Conservation (phyloP, 2,888 invertebrate species). For the Dorcus hopei region DNA sequence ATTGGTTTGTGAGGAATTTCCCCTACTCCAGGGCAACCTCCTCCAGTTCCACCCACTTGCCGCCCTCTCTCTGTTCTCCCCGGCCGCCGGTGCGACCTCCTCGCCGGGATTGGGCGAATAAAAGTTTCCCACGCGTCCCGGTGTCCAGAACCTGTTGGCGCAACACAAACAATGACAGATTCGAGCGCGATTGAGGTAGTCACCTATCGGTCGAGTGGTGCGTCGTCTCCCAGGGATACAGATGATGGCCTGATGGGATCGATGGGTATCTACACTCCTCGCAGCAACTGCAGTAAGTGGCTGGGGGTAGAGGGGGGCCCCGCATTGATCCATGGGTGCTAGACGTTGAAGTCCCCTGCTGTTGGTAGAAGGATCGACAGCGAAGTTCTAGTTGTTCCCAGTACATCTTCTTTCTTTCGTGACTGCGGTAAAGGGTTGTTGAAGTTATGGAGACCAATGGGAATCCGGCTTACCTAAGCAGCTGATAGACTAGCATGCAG, state of each 20-base stretch:
- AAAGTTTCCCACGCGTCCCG: slow-evolving; percentile 72
- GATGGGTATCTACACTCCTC: slow-evolving; percentile 65
- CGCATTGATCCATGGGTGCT: slow-evolving; percentile 46
- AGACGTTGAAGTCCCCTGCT: slow-evolving; percentile 45
- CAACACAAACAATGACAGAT: neutral
- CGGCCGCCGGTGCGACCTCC: slow-evolving; percentile 39
- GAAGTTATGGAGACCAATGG: neutral
- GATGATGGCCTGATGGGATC: slow-evolving; percentile 53
- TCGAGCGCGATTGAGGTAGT: neutral
- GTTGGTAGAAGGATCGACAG: slow-evolving; percentile 74
- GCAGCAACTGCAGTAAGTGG: slow-evolving; percentile 63
- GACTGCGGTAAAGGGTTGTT: slow-evolving; percentile 54
- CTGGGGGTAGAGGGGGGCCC: slow-evolving; percentile 49
- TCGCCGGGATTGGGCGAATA: slow-evolving; percentile 81
- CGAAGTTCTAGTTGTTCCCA: slow-evolving; percentile 88
- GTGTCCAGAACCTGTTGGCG: slow-evolving; percentile 53
- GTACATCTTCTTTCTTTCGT: slow-evolving; percentile 92
- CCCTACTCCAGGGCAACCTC: slow-evolving; percentile 68
- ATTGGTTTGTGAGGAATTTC: slow-evolving; percentile 46
- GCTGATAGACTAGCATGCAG: slow-evolving; percentile 88
- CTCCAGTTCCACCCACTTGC: slow-evolving; percentile 66
- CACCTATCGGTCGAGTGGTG: slow-evolving; percentile 47
- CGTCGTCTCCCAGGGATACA: slow-evolving; percentile 59
- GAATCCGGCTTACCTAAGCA: slow-evolving; percentile 61
- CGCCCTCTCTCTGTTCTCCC: slow-evolving; percentile 35